phyloP scores from a whole-genome alignment of 2,113 vertebrate species.

The Macquaria australasica region DNA sequence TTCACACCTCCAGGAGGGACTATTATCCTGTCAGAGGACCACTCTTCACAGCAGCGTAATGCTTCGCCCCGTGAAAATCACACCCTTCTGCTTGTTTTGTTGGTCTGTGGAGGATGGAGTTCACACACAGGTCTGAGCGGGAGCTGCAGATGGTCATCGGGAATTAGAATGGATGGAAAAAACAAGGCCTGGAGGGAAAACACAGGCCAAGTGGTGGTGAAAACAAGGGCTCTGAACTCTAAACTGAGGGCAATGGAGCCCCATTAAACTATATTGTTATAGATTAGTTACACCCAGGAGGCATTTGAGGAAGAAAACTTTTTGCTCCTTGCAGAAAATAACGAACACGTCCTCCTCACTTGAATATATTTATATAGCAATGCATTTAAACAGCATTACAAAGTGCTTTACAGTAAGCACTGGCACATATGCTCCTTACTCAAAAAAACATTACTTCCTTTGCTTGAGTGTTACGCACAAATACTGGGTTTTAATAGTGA shows the following conservation, averaged over 20 bases:
- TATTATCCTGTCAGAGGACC: slow-evolving; percentile 71
- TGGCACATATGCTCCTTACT: too few relatives aligned
- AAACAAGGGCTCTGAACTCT: slow-evolving; percentile 52
- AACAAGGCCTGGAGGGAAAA: slow-evolving; percentile 42
- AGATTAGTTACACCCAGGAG: neutral
- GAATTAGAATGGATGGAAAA: slow-evolving; percentile 16
- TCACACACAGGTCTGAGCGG: slow-evolving; percentile 46
- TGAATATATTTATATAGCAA: neutral
- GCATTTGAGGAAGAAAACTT: neutral
- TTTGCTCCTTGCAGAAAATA: neutral
- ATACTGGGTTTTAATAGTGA: neutral
- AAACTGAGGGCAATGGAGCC: slow-evolving; percentile 26
- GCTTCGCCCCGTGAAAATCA: slow-evolving; percentile 72
- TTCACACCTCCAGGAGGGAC: slow-evolving; percentile 80
- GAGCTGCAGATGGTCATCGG: slow-evolving; percentile 65
- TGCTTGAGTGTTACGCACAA: neutral
- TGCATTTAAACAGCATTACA: neutral
- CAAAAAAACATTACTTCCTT: too few relatives aligned
- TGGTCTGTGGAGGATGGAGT: slow-evolving; percentile 49
- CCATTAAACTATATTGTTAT: slow-evolving; percentile 5
- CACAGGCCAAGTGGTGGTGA: neutral
- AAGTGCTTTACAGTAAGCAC: neutral
- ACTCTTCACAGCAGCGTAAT: slow-evolving; percentile 66
- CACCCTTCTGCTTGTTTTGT: slow-evolving; percentile 75
- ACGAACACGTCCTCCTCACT: neutral